Evolutionary conservation across 2,888 invertebrate species (phyloP).

Genomic region (Sarcophaga carnaria): DNA sequence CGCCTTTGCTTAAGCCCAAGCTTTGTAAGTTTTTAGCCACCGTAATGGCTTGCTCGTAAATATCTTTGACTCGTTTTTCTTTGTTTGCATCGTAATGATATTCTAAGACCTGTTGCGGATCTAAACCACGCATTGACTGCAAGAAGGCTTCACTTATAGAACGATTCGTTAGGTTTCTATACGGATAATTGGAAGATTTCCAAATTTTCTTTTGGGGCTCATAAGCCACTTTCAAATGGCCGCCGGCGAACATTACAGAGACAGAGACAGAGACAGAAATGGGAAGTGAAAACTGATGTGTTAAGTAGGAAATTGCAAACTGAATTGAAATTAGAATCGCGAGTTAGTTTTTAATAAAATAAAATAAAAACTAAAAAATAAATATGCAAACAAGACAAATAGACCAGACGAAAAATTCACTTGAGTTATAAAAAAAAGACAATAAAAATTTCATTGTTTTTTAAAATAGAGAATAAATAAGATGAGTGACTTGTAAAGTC

Average conservation of each 20-base stretch:
- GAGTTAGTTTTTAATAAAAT: too few species aligned
- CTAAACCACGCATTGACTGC: constrained; percentile 43
- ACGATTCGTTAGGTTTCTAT: constrained; percentile 27
- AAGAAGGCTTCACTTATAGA: constrained; percentile 59
- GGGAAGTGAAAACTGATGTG: too few species aligned
- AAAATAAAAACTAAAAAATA: too few species aligned
- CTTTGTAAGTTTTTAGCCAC: constrained; percentile 63
- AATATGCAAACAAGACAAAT: too few species aligned
- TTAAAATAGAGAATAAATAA: too few species aligned
- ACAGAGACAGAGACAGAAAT: too few species aligned
- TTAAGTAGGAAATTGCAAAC: too few species aligned
- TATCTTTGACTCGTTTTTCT: constrained; percentile 58
- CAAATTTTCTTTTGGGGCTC: constrained; percentile 35
- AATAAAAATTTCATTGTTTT: too few species aligned
- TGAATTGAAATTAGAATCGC: too few species aligned
- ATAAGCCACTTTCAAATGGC: constrained; percentile 37
- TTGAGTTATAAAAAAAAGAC: too few species aligned
- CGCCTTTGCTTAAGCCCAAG: constrained; percentile 66
- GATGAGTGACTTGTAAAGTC: too few species aligned
- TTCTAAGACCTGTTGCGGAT: constrained; percentile 63
- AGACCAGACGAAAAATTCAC: too few species aligned
- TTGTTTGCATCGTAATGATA: constrained; percentile 62
- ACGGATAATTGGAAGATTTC: constrained; percentile 54
- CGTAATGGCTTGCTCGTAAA: constrained; percentile 61
- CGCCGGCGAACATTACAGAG: not conserved